Percentiles rank a stretch among this genome's conserved stretches.
Evolutionary conservation across 2,113 vertebrate genomes (phyloP).

Genomic region (Mobula birostris): DNA sequence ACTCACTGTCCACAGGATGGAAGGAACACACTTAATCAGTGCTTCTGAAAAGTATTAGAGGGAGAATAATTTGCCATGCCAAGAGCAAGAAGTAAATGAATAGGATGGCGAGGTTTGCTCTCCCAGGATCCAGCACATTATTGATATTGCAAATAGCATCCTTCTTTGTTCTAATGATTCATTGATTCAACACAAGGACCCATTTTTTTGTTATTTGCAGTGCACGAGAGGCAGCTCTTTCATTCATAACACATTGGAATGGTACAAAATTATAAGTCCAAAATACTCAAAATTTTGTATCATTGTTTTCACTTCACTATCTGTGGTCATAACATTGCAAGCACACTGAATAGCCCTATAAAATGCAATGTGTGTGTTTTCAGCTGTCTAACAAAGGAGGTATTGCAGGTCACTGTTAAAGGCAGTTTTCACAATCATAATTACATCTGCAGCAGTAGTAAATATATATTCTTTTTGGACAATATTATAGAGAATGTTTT

Average conservation of each 20-base stretch:
- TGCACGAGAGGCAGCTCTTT: neutral
- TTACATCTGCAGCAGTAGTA: neutral
- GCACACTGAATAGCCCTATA: neutral
- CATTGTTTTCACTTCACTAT: neutral
- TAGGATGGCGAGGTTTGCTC: too few relatives aligned
- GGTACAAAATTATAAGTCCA: neutral
- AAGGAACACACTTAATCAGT: too few relatives aligned
- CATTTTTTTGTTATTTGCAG: neutral
- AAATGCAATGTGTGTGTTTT: neutral
- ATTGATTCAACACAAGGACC: too few relatives aligned
- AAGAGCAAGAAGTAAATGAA: too few relatives aligned
- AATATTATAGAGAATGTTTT: neutral
- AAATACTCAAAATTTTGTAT: too few relatives aligned
- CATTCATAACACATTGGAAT: neutral
- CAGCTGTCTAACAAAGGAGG: neutral
- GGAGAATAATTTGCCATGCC: too few relatives aligned
- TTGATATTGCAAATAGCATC: too few relatives aligned
- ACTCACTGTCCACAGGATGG: too few relatives aligned
- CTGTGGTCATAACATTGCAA: neutral
- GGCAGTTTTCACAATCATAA: neutral
- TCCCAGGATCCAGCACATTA: too few relatives aligned
- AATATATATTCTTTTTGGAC: neutral
- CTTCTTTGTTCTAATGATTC: too few relatives aligned
- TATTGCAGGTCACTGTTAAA: neutral
- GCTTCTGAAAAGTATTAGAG: too few relatives aligned